phyloP scores from a whole-genome alignment of 2,888 invertebrate species.

The Sarcophaga rosellei region DNA sequence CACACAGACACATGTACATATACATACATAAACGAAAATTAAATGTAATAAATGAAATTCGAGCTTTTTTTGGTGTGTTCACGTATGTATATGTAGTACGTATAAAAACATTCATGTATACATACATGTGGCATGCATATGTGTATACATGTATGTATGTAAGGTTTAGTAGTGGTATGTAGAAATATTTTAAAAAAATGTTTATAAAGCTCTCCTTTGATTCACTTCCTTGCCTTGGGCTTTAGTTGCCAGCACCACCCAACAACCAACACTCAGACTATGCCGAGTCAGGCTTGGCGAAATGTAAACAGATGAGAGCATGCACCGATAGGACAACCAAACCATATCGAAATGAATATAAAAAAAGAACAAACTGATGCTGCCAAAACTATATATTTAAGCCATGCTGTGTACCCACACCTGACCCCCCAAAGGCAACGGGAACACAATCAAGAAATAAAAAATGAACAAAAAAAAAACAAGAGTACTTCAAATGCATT shows the following conservation, averaged over 20 bases:
- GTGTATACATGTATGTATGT: slow-evolving; percentile 2
- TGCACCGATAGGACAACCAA: slow-evolving; percentile 25
- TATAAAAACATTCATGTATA: neutral
- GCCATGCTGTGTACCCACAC: slow-evolving; percentile 43
- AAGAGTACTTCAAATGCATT: slow-evolving; percentile 55
- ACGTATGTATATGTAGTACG: neutral
- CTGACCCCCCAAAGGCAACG: slow-evolving; percentile 52
- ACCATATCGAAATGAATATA: slow-evolving; percentile 29
- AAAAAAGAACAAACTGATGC: slow-evolving; percentile 16
- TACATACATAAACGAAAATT: slow-evolving; percentile 8
- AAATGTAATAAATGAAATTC: slow-evolving; percentile 60
- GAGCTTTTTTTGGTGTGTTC: slow-evolving; percentile 21
- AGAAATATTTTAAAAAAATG: slow-evolving; percentile 18
- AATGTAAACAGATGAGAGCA: neutral
- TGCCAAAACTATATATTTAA: slow-evolving; percentile 22
- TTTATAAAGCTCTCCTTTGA: slow-evolving; percentile 59
- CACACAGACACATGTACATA: neutral
- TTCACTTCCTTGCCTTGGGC: slow-evolving; percentile 58
- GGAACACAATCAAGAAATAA: neutral
- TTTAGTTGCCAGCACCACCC: slow-evolving; percentile 47
- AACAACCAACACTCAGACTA: slow-evolving; percentile 30
- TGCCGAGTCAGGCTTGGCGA: neutral
- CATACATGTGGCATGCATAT: neutral
- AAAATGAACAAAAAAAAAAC: slow-evolving; percentile 1
- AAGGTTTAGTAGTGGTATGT: neutral